Percentiles rank a stretch among this genome's conserved stretches.
These are phyloP conservation scores for Sparidentex hasta DNA, from an alignment of 2,797 vertebrate genomes.

Conservation along the genomic window DNA sequence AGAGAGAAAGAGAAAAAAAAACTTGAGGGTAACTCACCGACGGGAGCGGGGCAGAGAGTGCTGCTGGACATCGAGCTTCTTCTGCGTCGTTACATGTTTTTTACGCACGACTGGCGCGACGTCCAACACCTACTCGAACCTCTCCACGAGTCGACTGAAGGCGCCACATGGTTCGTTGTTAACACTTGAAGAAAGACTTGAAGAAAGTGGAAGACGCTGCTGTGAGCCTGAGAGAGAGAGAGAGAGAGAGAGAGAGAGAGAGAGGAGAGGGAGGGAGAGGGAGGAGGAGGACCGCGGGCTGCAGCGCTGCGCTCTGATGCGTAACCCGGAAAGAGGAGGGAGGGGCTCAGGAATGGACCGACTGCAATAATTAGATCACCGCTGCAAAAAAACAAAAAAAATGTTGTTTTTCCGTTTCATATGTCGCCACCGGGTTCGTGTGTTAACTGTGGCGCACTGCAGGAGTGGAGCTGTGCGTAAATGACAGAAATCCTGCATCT, in stretches of 20 bases:
- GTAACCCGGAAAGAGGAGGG: slow-evolving; percentile 28
- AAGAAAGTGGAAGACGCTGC: background rate
- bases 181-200: background rate
- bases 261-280: too few relatives aligned
- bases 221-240: too few relatives aligned
- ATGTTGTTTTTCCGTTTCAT: background rate
- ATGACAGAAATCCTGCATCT: background rate
- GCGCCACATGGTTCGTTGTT: background rate
- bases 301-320: background rate
- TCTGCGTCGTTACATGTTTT: background rate
- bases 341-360: background rate
- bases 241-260: too few relatives aligned
- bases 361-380: background rate
- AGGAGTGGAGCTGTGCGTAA: background rate
- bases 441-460: too few relatives aligned
- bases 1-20: background rate
- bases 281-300: too few relatives aligned
- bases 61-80: background rate
- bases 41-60: background rate
- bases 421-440: background rate
- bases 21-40: background rate
- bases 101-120: slow-evolving; percentile 10
- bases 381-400: background rate
- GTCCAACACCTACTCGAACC: too few relatives aligned
- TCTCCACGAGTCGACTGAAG: too few relatives aligned